phyloP scores from a whole-genome alignment of 2,113 vertebrate species.

The Hyperoodon ampullatus region DNA sequence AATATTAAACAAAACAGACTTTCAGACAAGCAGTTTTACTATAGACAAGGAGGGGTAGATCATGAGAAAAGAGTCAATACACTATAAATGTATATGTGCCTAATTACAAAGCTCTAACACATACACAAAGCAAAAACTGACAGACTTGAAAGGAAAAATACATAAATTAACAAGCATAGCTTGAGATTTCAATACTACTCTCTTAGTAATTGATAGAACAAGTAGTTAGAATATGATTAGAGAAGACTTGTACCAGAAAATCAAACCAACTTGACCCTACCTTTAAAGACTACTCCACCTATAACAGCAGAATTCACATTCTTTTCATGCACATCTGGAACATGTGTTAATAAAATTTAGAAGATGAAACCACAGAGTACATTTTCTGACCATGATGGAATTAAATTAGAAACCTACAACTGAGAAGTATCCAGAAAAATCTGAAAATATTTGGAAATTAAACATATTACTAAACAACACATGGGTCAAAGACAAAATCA shows the following conservation, averaged over 20 bases:
- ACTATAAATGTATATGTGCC: background rate
- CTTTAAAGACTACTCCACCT: background rate
- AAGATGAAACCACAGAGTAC: background rate
- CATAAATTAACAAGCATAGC: background rate
- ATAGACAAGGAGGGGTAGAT: background rate
- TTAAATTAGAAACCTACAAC: background rate
- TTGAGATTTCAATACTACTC: background rate
- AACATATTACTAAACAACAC: background rate
- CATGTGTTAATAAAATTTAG: background rate
- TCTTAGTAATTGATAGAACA: background rate
- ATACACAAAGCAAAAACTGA: background rate
- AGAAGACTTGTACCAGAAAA: background rate
- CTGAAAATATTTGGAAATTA: background rate
- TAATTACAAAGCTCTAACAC: background rate
- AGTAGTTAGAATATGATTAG: background rate
- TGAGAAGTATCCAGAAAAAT: background rate
- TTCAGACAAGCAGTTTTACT: background rate
- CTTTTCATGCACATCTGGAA: background rate
- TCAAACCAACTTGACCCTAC: background rate
- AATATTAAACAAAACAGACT: background rate
- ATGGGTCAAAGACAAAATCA: background rate
- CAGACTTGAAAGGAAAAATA: background rate
- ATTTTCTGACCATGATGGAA: background rate
- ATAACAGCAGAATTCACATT: background rate
- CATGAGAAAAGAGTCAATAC: background rate